Base-by-base conservation (phyloP, 1,140 invertebrate genomes). In the Conus ventricosus region DNA sequence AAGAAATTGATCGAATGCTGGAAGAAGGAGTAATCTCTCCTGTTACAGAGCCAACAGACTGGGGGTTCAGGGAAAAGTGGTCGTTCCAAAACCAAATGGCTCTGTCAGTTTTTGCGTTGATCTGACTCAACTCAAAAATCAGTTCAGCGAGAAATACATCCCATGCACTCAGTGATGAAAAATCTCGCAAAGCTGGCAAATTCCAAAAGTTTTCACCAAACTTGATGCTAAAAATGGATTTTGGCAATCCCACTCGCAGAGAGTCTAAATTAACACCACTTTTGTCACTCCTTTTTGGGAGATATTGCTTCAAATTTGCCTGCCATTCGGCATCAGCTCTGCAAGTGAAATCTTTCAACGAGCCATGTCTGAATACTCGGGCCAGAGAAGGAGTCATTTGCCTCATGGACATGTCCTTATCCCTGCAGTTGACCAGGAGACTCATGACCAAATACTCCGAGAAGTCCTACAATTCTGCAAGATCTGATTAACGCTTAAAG, bases 281-380 rank as follows among this genome's bases (percentile, higher is more conserved):
- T 91, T 91, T 84, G 91, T 91, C 27, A 91, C 90, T 2, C 95
- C 95, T 17, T 96, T n/a, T 95, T 93, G 95, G 94, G 20, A 84
- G 93, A 51, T 95, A 90, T 85, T 91, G 91, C 67, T 95, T 94
- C 90, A 88, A 91, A n/a, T n/a, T 60, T 90, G 95, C 60, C 84
- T 95, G n/a, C 95, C 95, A 15, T 95, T 96, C 91, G 95, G 95
- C 10, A 91, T 96, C 15, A 84, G 87, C 7, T 85, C 60, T 17
- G 90, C 84, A 15, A 81, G 88, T 17, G 91, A 91, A 88, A 87
- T 90, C 15, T 92, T 91, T 51, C 83, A 90, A 23, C 55, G 53
- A 25, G 85, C 60, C 11, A 89, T 92, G 75, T 67, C 82, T 0
- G 51, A 91, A 83, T 90, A 7, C 67, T 92, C 0, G 55, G 78